A percentile compares a stretch with the other conserved stretches of the same genome.
Conservation (phyloP, 1,140 invertebrate species). For the Pseudomyrmex cubaensis region DNA sequence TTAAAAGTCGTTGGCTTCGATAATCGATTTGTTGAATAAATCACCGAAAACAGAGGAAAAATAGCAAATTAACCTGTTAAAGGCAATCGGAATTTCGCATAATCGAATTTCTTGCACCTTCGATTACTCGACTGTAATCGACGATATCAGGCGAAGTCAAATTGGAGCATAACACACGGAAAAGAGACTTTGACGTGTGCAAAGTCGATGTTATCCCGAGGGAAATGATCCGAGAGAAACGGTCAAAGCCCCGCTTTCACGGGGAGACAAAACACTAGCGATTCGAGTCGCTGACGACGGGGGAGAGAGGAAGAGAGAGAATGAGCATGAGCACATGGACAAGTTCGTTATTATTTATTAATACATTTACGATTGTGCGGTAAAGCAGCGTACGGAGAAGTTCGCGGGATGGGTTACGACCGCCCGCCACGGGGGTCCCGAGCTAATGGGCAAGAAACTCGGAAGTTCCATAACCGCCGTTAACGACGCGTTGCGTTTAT, state of each 20-base stretch:
- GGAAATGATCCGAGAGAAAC: slow-evolving; percentile 24
- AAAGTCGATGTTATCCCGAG: slow-evolving; percentile 12
- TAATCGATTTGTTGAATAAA: background rate
- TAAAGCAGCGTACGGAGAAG: slow-evolving; percentile 58
- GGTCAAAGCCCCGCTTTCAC: background rate
- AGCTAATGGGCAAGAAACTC: slow-evolving; percentile 71
- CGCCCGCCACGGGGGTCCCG: slow-evolving; percentile 38
- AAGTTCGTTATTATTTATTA: slow-evolving; percentile 73
- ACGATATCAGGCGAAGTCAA: background rate
- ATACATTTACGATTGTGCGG: slow-evolving; percentile 74
- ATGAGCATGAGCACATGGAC: background rate
- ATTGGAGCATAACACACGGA: slow-evolving; percentile 18
- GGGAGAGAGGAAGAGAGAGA: background rate
- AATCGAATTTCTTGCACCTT: background rate
- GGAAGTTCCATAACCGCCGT: slow-evolving; percentile 73
- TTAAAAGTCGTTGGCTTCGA: background rate
- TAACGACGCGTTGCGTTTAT: slow-evolving; percentile 74
- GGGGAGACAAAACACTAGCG: background rate
- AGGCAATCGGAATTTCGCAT: background rate
- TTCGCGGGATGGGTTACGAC: slow-evolving; percentile 51
- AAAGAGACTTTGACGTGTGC: background rate
- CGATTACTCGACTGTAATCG: background rate
- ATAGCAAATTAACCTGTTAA: background rate
- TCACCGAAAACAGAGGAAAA: background rate
- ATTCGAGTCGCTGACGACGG: background rate